Conservation (phyloP, 1,140 invertebrate species). For the Penaeus chinensis region DNA sequence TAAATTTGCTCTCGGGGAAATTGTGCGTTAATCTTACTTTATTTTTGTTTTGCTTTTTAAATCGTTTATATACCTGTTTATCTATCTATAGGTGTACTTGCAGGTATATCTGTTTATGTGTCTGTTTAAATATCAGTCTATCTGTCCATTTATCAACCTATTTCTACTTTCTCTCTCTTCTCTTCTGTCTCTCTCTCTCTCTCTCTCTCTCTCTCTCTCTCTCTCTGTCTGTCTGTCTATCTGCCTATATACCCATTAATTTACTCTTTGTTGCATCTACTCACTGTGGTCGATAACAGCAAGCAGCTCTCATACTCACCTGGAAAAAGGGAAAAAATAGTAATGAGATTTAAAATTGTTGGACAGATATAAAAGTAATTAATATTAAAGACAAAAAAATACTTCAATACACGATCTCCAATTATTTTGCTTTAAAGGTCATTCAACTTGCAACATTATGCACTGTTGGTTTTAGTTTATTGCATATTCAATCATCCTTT, state of each 20-base stretch:
- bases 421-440: too few relatives aligned
- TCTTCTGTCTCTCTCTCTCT: slow-evolving; percentile 3
- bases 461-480: too few relatives aligned
- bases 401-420: too few relatives aligned
- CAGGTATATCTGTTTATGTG: not conserved
- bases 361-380: too few relatives aligned
- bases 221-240: not conserved
- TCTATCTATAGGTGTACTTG: not conserved
- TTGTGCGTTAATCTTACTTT: too few relatives aligned
- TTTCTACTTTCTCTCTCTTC: not conserved
- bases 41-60: not conserved
- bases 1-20: too few relatives aligned
- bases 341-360: too few relatives aligned
- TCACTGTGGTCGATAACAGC: not conserved
- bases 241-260: not conserved
- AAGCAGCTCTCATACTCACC: too few relatives aligned
- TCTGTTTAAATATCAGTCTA: not conserved
- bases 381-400: too few relatives aligned
- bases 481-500: too few relatives aligned
- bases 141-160: not conserved
- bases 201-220: slow-evolving; percentile 19
- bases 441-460: too few relatives aligned
- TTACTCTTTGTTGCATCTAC: not conserved
- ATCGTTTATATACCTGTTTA: not conserved
- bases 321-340: too few relatives aligned